Evolutionary conservation across 2,797 vertebrate genomes (phyloP), one percentile per base, ranked within the genome.

Genomic region (Spatula versicolor): DNA sequence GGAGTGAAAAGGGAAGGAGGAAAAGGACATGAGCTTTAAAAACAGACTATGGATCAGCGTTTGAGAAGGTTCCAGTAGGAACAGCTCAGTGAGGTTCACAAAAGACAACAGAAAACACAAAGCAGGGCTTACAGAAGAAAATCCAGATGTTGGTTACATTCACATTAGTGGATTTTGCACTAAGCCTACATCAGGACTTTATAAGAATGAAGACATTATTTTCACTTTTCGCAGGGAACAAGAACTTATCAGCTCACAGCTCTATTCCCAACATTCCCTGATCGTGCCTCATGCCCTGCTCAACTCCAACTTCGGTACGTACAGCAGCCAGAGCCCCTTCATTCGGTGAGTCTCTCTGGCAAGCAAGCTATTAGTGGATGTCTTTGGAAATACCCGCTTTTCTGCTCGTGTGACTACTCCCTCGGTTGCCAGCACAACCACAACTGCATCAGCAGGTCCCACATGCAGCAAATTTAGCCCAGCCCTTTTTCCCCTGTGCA

Each of bases 191-290:
- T 6, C 15, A 14, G 22, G 46, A 19, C 39, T 77, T 35, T 26
- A 6, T 14, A 28, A 52, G 64, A 39, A 56, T 0, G 3, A 52
- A 81, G 25, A 39, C 48, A 13, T 25, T n/a, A 12, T 39, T 56
- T 67, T 21, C 55, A 17, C 37, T 9, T 33, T 35, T 21, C 20
- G 6, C 12, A 7, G 11, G 22, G 54, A 81, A 67, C 21, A 10
- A 63, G 50, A 43, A 8, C 43, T 23, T n/a, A 13, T 11, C 30
- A 41, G 66, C 20, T 73, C n/a, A 12, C 13, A 22, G 71, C 43
- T 59, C 48, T 7, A 11, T 8, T n/a, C 37, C 50, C 25, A 4
- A 4, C 0, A 6, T 16, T 41, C 59, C 25, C 46, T 3, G 1
- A 19, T n/a, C 48, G 37, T 19, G 48, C n/a, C 64, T 41, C 7